These are phyloP conservation scores for Sphaeridia pumilis DNA, from an alignment of 2,888 invertebrate species.

Conservation along the genomic window DNA sequence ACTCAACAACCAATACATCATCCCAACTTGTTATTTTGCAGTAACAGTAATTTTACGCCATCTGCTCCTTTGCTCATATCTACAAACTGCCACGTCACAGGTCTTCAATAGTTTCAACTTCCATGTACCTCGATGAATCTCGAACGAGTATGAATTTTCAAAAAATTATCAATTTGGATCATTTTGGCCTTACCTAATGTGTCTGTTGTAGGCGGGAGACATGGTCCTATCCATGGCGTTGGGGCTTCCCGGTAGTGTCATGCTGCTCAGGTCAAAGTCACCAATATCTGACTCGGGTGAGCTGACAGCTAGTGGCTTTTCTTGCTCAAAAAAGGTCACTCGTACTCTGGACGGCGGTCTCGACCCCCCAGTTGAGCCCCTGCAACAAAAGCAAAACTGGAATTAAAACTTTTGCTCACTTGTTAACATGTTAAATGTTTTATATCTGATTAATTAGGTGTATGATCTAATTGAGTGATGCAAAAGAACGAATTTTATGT, in stretches of 20 bases:
- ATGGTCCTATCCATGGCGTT: constrained; percentile 37
- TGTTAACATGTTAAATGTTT: neutral
- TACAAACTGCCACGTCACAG: too few relatives aligned
- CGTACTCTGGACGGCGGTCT: constrained; percentile 47
- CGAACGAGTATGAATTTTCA: too few relatives aligned
- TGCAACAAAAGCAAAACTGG: constrained; percentile 16
- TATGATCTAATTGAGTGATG: neutral
- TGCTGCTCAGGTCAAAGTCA: constrained; percentile 38
- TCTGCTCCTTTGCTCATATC: too few relatives aligned
- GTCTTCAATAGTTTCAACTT: too few relatives aligned
- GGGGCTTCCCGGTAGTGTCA: constrained; percentile 35
- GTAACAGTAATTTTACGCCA: too few relatives aligned
- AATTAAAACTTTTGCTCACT: neutral
- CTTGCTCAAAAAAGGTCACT: constrained; percentile 72
- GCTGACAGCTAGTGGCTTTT: constrained; percentile 58
- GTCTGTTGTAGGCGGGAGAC: constrained; percentile 51
- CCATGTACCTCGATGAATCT: too few relatives aligned
- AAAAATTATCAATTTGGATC: too few relatives aligned
- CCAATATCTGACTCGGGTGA: constrained; percentile 49
- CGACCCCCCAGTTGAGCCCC: constrained; percentile 35
- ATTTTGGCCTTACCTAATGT: constrained; percentile 50
- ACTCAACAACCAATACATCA: too few relatives aligned
- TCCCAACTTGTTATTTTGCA: too few relatives aligned
- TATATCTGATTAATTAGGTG: too few relatives aligned
- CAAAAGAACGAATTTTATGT: neutral